Base-by-base conservation (phyloP, 2,113 vertebrate species). In the Spizaetus ornatus region DNA sequence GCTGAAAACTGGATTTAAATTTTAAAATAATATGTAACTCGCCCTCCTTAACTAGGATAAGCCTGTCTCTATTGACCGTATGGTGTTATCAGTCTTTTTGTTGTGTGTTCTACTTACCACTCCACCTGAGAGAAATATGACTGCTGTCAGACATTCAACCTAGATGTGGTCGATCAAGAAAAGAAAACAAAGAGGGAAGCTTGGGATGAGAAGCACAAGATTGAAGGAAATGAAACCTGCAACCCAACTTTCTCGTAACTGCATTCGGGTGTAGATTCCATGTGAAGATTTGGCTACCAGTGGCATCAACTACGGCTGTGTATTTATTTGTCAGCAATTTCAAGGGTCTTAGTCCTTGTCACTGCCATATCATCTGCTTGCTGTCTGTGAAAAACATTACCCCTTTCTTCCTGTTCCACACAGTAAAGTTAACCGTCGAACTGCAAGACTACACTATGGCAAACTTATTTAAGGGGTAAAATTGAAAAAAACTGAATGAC, bases 341-440 rank as follows among this genome's bases (percentile, higher is more conserved):
- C 40, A 61, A 20, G 42, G 92, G 52, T 71, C 70, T 73, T 17
- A 13, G 40, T 76, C 38, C 38, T 34, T 77, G 43, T 32, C 83
- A 16, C 36, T 83, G 72, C 76, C 16, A 0, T 56, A 36, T 34
- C 1, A 1, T 22, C 67, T 83, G 13, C 13, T 12, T 55, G 86
- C 16, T 81, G 32, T 81, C 50, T 72, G 10, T 47, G 69, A 45
- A 40, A 58, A 78, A 5, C 17, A 32, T 3, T 74, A 42, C 25
- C 43, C 16, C 43, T 36, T 79, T 94, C 19, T 15, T 80, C 48
- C 74, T 77, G 8, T 53, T 78, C 50, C 42, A 32, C 20, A 3
- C 52, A 19, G 55, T 43, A 17, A 48, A 76, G 36, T 19, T 69
- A 50, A 31, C 14, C 0, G 0, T 34, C 11, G 21, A 21, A 1